A percentile compares a stretch with the other conserved stretches of the same genome.
Evolutionary conservation across 2,888 invertebrate species (phyloP).

Genomic region (Mimumesa dahlbomi): DNA sequence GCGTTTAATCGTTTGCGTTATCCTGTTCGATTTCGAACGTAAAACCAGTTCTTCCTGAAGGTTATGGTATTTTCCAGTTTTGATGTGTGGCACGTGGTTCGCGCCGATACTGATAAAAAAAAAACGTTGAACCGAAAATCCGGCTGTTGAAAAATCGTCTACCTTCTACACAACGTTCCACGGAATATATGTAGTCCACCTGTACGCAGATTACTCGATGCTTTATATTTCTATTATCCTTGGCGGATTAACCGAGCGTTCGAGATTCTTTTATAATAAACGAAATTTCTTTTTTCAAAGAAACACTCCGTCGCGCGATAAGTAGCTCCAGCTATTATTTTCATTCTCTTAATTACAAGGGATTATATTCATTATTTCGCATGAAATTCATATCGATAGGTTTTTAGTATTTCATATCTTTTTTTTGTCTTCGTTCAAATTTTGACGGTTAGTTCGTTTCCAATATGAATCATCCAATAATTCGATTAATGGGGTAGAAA

Average conservation of each 20-base stretch:
- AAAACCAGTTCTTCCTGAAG: conserved; percentile 60
- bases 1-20: conserved; percentile 38
- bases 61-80: conserved; percentile 21
- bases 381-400: background rate
- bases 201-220: no score
- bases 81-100: background rate
- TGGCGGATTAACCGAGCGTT: no score
- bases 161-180: conserved; percentile 50
- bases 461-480: background rate
- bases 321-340: conserved; percentile 28
- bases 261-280: no score
- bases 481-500: background rate
- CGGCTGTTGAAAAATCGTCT: conserved; percentile 38
- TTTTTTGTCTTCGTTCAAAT: conserved; percentile 4
- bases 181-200: conserved; percentile 42
- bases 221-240: no score
- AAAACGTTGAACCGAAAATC: conserved; percentile 49
- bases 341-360: background rate
- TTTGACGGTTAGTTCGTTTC: background rate
- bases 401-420: no score
- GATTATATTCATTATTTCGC: conserved; percentile 16
- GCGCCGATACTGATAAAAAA: background rate
- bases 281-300: no score
- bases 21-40: conserved; percentile 55
- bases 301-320: conserved; percentile 29